Conservation (phyloP, 2,113 vertebrate genomes). For the Mugil cephalus region DNA sequence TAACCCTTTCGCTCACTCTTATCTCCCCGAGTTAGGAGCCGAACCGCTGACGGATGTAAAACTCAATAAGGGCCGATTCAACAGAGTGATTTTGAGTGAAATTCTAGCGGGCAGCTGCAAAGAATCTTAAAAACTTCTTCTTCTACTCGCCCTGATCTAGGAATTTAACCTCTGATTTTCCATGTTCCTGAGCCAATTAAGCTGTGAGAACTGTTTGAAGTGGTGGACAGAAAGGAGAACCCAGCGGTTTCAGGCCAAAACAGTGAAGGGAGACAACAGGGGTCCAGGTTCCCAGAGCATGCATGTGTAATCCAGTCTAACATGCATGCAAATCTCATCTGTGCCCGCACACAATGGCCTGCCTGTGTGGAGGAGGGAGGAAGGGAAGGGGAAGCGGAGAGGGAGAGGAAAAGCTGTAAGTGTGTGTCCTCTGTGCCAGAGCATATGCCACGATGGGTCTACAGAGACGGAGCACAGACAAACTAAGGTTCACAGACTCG, state of each 20-base stretch:
- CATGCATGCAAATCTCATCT: constrained; percentile 87
- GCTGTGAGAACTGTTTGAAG: constrained; percentile 75
- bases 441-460: constrained; percentile 39
- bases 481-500: constrained; percentile 57
- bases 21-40: constrained; percentile 52
- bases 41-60: constrained; percentile 36
- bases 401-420: constrained; percentile 42
- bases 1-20: constrained; percentile 61
- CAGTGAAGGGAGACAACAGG: constrained; percentile 70
- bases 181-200: constrained; percentile 71
- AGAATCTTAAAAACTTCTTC: constrained; percentile 25
- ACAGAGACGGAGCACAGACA: constrained; percentile 41
- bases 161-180: constrained; percentile 71
- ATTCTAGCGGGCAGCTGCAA: constrained; percentile 42
- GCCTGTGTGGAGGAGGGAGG: constrained; percentile 74
- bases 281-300: constrained; percentile 82
- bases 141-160: constrained; percentile 37
- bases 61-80: constrained; percentile 3
- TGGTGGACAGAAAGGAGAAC: constrained; percentile 58
- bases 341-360: constrained; percentile 82
- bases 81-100: constrained; percentile 33
- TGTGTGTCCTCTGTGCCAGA: constrained; percentile 53
- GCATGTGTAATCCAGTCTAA: constrained; percentile 86
- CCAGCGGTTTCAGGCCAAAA: constrained; percentile 28
- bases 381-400: constrained; percentile 14